Evolutionary conservation across 1,140 invertebrate species (phyloP), one percentile per base, ranked within the genome.

Genomic region (Paralvinella palmiformis): DNA sequence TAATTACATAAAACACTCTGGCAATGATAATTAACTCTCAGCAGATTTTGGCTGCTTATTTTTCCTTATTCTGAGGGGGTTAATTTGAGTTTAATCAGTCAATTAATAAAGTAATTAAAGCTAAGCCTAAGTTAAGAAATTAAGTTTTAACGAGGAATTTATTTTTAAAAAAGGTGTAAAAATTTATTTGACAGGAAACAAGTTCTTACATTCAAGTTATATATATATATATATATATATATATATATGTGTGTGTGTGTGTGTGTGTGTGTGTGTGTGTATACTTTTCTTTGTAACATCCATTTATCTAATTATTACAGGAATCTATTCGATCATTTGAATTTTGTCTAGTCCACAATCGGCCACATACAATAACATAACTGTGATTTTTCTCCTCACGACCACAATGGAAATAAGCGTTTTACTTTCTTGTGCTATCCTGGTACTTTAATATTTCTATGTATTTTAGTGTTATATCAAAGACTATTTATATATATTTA

Each of bases 151-250:
- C 20, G 20, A 50, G 5, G 27, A 22, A 50, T 17, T 22, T 50
- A 50, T 17, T 22, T 50, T 22, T 17, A 50, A 50, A 6, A 50
- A 22, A 50, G 5, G 27, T 50, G 27, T 17, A 50, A 22, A 50
- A 6, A 50, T 50, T 22, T 17, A 50, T 50, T 22, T 17, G 27
- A 22, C 20, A n/a, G 27, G 20, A 50, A 6, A 50, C 17, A 50
- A 6, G 17, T 50, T 22, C 15, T 22, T 50, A 50, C 15, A 50
- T 50, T 22, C 15, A 50, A 50, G n/a, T 22, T 50, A 50, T 17
- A 50, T 50, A 50, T 17, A 50, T 50, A 50, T 17, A 50, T 50
- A 50, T 17, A 50, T 50, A 50, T 17, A 50, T 50, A 50, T 17
- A 50, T 50, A 15, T 17, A 50, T 50, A 15, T 24, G 17, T 50